Conservation (phyloP, 2,113 vertebrate species). For the Callospermophilus lateralis region DNA sequence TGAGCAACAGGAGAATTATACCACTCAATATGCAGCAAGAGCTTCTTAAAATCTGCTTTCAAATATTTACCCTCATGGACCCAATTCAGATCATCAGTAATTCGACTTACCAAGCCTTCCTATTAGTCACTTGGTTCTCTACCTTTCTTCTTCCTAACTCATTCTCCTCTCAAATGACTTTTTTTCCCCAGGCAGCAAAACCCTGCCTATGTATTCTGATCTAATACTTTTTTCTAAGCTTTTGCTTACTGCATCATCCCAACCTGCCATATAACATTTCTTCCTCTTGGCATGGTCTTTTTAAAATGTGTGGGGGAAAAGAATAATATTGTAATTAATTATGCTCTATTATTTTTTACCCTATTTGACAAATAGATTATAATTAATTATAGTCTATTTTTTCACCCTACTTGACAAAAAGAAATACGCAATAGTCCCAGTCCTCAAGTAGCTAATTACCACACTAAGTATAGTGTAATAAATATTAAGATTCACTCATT, state of each 20-base stretch:
- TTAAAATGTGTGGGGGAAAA: neutral
- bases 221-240: neutral
- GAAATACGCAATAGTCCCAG: neutral
- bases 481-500: neutral
- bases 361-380: conserved; percentile 31
- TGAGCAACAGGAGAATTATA: neutral
- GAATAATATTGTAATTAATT: neutral
- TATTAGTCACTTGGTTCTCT: neutral
- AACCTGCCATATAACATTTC: neutral
- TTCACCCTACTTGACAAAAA: conserved; percentile 24
- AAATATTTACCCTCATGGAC: neutral
- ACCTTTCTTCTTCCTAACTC: neutral
- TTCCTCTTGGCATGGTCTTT: neutral
- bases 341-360: neutral
- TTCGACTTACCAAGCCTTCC: neutral
- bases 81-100: neutral
- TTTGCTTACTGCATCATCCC: neutral
- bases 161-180: neutral
- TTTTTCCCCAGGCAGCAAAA: neutral
- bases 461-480: neutral
- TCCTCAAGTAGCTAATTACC: conserved; percentile 4
- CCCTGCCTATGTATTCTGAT: neutral
- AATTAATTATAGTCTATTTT: conserved; percentile 22
- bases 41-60: neutral
- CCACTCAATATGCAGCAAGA: neutral